Percentiles rank a stretch among this genome's conserved stretches.
phyloP scores from a whole-genome alignment of 2,888 invertebrate species.

The Pollenia labialis region DNA sequence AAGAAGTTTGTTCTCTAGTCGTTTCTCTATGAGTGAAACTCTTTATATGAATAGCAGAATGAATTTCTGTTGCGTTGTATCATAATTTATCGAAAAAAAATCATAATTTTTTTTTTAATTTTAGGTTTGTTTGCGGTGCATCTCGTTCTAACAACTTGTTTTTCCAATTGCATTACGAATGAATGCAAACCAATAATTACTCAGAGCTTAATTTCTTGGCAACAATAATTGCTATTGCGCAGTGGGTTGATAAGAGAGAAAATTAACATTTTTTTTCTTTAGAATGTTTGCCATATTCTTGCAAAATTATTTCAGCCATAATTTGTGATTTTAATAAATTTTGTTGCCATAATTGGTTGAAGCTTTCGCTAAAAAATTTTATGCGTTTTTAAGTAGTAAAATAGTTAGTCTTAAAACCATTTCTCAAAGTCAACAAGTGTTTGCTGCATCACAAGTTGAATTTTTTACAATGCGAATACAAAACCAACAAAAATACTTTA shows the following conservation, averaged over 20 bases:
- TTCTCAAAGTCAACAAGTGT: too few species aligned
- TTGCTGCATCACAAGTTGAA: too few species aligned
- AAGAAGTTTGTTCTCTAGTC: too few species aligned
- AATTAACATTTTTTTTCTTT: not conserved
- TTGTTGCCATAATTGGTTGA: conserved; percentile 30
- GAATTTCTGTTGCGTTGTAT: conserved; percentile 15
- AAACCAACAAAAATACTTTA: too few species aligned
- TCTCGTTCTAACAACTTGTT: conserved; percentile 74
- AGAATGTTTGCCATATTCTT: conserved; percentile 19
- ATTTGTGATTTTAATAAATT: not conserved
- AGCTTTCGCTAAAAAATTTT: not conserved
- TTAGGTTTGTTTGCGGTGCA: conserved; percentile 79
- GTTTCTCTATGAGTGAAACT: not conserved
- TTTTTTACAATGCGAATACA: too few species aligned
- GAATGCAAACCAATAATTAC: not conserved
- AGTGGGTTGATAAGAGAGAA: not conserved
- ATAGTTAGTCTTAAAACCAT: too few species aligned
- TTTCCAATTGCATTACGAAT: not conserved
- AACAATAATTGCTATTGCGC: conserved; percentile 49
- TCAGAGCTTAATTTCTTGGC: not conserved
- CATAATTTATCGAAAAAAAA: conserved; percentile 3
- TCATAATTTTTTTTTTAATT: conserved; percentile 15
- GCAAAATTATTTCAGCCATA: conserved; percentile 27
- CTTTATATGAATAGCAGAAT: not conserved
- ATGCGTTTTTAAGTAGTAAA: too few species aligned